These are phyloP conservation scores for Actinostola sp. DNA, from an alignment of 92 coral and sea anemone species.

Conservation along the genomic window DNA sequence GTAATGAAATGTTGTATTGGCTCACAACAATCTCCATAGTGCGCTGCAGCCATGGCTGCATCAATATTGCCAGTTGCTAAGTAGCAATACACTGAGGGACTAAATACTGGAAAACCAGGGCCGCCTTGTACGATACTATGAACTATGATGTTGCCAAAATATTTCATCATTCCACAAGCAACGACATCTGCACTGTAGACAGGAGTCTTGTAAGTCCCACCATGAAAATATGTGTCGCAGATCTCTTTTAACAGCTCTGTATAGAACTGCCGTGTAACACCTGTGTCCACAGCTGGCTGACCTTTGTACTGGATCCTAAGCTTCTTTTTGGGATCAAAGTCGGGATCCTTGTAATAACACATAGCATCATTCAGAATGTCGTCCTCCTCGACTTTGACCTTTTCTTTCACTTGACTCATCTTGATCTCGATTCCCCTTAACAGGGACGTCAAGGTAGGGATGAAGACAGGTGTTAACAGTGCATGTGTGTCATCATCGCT, in stretches of 20 bases:
- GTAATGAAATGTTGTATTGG: no score
- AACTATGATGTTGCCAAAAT: slow-evolving; percentile 33
- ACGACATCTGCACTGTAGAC: slow-evolving; percentile 41
- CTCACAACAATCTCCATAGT: no score
- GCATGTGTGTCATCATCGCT: background rate
- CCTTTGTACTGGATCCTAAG: slow-evolving; percentile 19
- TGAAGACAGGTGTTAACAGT: slow-evolving; percentile 15
- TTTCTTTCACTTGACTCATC: slow-evolving; percentile 37
- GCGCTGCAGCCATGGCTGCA: slow-evolving; percentile 32
- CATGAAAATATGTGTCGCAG: slow-evolving; percentile 29
- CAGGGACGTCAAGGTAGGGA: slow-evolving; percentile 19
- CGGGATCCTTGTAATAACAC: slow-evolving; percentile 47
- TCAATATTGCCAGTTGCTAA: slow-evolving; percentile 51
- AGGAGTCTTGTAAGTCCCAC: slow-evolving; percentile 31
- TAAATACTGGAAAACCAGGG: slow-evolving; percentile 45
- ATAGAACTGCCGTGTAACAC: slow-evolving; percentile 48
- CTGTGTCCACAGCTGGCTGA: slow-evolving; percentile 60
- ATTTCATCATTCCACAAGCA: slow-evolving; percentile 46
- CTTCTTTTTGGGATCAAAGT: slow-evolving; percentile 60
- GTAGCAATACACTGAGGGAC: slow-evolving; percentile 37
- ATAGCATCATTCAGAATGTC: slow-evolving; percentile 68
- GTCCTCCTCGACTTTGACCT: slow-evolving; percentile 49
- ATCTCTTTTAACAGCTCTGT: slow-evolving; percentile 27
- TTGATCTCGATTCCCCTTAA: slow-evolving; percentile 22
- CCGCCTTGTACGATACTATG: slow-evolving; percentile 66